Evolutionary conservation across 2,113 vertebrate genomes (phyloP).

Genomic region (Macquaria ambigua): DNA sequence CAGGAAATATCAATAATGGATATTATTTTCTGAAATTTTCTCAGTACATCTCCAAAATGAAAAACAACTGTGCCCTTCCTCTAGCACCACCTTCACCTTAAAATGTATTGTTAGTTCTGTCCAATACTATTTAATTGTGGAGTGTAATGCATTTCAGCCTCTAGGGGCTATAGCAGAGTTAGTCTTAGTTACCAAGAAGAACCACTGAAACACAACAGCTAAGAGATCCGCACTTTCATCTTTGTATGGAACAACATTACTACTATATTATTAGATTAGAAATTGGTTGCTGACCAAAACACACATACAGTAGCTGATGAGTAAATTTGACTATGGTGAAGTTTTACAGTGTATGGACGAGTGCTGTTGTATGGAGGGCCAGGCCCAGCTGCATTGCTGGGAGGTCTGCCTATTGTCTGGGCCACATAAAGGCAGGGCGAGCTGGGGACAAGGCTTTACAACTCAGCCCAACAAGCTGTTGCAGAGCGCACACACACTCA

Average conservation of each 20-base stretch:
- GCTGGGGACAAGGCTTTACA: conserved; percentile 83
- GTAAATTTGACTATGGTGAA: conserved; percentile 21
- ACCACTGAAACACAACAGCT: neutral
- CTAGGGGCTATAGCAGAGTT: neutral
- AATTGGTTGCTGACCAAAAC: neutral
- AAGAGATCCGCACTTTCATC: neutral
- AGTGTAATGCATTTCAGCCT: neutral
- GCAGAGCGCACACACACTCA: conserved; percentile 71
- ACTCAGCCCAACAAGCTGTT: conserved; percentile 81
- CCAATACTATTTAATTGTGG: neutral
- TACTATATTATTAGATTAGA: neutral
- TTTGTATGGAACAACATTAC: neutral
- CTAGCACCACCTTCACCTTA: neutral
- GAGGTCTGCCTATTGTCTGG: conserved; percentile 92
- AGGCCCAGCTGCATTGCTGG: conserved; percentile 91
- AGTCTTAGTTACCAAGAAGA: neutral
- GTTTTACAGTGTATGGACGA: conserved; percentile 79
- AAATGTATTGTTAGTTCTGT: neutral
- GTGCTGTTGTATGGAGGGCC: conserved; percentile 84
- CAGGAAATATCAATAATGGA: neutral
- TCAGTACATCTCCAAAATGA: neutral
- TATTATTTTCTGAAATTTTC: no score
- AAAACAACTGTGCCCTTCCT: neutral
- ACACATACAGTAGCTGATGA: conserved; percentile 2
- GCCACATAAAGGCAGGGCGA: conserved; percentile 85